Evolutionary conservation across 1,140 invertebrate genomes (phyloP).

Genomic region (Manduca sexta): DNA sequence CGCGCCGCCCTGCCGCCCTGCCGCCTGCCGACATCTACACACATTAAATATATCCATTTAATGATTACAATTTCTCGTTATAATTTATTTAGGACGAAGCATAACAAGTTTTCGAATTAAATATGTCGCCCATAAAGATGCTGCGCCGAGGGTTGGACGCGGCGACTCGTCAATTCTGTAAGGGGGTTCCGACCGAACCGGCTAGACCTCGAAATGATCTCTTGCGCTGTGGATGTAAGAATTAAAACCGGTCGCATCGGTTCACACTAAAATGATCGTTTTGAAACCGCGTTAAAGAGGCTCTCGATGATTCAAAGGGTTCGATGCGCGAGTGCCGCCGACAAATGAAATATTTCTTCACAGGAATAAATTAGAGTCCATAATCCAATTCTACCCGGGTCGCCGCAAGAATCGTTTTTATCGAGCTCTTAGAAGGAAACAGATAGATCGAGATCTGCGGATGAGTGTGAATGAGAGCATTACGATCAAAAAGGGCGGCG

Average conservation of each 20-base stretch:
- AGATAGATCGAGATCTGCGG: constrained; percentile 61
- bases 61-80: constrained; percentile 73
- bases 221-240: constrained; percentile 57
- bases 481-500: constrained; percentile 42
- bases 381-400: constrained; percentile 54
- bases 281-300: constrained; percentile 46
- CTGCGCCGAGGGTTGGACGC: constrained; percentile 58
- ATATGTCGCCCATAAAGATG: constrained; percentile 73
- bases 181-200: constrained; percentile 44
- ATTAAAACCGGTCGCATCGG: constrained; percentile 61
- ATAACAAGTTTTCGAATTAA: constrained; percentile 73
- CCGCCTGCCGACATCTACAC: constrained; percentile 48
- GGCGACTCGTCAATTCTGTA: constrained; percentile 47
- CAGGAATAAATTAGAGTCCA: constrained; percentile 70
- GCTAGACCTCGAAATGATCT: constrained; percentile 44
- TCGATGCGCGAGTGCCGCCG: constrained; percentile 49
- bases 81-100: constrained; percentile 71
- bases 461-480: constrained; percentile 71
- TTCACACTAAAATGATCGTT: constrained; percentile 56
- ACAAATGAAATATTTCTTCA: constrained; percentile 71
- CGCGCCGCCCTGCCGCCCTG: constrained; percentile 20
- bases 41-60: constrained; percentile 71
- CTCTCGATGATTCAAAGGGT: constrained; percentile 57
- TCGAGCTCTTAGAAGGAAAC: constrained; percentile 57
- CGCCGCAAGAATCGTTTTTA: constrained; percentile 45